A percentile compares a stretch with the other conserved stretches of the same genome.
Evolutionary conservation across 2,113 vertebrate species (phyloP).

Genomic region (Paradoxurus hermaphroditus): DNA sequence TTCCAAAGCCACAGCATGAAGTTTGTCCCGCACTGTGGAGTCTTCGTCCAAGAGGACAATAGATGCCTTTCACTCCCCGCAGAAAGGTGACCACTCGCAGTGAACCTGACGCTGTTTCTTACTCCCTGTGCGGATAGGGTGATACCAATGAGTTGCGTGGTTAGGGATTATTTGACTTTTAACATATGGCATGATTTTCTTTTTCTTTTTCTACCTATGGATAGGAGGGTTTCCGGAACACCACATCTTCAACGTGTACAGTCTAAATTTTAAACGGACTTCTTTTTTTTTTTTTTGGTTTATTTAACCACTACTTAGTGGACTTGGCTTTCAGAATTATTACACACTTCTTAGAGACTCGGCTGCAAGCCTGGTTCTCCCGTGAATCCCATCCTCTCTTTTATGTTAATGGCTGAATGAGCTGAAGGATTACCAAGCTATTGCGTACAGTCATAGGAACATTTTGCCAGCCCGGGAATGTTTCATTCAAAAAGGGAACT

Average conservation of each 20-base stretch:
- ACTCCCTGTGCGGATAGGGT: accelerated
- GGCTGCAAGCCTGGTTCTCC: background rate
- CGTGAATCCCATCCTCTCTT: background rate
- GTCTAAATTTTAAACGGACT: background rate
- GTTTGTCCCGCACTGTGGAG: background rate
- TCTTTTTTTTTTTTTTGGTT: background rate
- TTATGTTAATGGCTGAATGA: conserved; percentile 55
- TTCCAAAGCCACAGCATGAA: conserved; percentile 34
- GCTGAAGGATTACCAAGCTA: conserved; percentile 56
- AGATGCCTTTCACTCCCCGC: background rate
- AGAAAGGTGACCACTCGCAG: background rate
- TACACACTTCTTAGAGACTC: background rate
- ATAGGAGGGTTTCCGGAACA: background rate
- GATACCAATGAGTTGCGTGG: background rate
- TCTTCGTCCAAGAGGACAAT: background rate
- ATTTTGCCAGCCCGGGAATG: conserved; percentile 32
- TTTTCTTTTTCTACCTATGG: background rate
- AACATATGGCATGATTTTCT: background rate
- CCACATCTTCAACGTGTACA: background rate
- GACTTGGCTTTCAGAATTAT: background rate
- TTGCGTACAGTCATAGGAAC: background rate
- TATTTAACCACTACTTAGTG: background rate
- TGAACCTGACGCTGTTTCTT: background rate
- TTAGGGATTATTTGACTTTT: background rate
- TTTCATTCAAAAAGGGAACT: conserved; percentile 41